Conservation (phyloP, 2,797 vertebrate genomes). For the Pipistrellus pipistrellus region DNA sequence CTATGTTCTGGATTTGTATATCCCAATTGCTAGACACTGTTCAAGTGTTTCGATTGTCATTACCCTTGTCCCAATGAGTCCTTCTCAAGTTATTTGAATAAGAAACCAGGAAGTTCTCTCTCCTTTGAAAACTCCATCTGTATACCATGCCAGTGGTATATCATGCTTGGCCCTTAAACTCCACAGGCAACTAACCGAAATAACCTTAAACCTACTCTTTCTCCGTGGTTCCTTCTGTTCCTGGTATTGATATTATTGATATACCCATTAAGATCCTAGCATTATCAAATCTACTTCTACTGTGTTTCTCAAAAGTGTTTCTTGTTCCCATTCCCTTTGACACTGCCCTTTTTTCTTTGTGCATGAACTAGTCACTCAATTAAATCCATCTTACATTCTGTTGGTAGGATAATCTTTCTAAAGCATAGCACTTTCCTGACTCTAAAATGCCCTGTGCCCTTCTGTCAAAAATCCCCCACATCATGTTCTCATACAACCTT, state of each 20-base stretch:
- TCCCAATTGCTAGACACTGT: background rate
- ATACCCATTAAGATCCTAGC: background rate
- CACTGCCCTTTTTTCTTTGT: background rate
- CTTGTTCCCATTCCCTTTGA: background rate
- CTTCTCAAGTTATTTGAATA: constrained; percentile 32
- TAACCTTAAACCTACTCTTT: background rate
- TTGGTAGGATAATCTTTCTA: background rate
- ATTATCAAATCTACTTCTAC: background rate
- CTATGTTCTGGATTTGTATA: background rate
- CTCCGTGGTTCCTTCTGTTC: background rate
- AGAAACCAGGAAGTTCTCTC: constrained; percentile 9
- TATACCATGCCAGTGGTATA: background rate
- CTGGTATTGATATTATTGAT: background rate
- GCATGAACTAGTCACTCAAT: background rate
- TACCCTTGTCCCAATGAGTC: background rate
- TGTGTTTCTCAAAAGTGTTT: background rate
- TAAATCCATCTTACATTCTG: background rate
- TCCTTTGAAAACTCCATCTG: background rate
- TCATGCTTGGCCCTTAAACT: background rate
- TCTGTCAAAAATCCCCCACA: background rate
- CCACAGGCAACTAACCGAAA: background rate
- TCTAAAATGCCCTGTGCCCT: background rate
- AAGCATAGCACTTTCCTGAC: background rate
- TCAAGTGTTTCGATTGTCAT: background rate
- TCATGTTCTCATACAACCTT: background rate